Conservation (phyloP, 2,888 invertebrate species). For the Hirtodrosophila confusa region DNA sequence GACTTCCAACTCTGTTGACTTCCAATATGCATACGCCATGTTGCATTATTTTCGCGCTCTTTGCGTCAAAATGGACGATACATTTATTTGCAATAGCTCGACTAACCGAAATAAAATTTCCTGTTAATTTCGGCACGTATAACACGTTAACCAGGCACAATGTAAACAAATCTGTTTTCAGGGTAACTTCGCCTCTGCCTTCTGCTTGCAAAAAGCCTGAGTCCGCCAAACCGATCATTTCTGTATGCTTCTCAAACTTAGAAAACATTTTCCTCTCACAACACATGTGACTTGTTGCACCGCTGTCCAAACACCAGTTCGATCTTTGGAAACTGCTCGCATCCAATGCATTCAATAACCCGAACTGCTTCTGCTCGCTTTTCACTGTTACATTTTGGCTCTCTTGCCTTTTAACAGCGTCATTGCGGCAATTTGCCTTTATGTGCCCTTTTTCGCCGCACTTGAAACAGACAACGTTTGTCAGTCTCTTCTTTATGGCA, state of each 20-base stretch:
- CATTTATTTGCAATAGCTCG: too few species aligned
- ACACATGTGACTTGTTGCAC: slow-evolving; percentile 17
- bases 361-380: not conserved
- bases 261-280: slow-evolving; percentile 4
- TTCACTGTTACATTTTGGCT: not conserved
- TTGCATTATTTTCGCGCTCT: too few species aligned
- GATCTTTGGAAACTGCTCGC: slow-evolving; percentile 4
- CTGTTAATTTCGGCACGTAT: too few species aligned
- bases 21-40: too few species aligned
- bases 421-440: not conserved
- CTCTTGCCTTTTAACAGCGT: not conserved
- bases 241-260: slow-evolving; percentile 4
- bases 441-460: slow-evolving; percentile 7
- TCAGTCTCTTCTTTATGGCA: not conserved
- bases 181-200: too few species aligned
- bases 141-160: too few species aligned
- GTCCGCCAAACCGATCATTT: slow-evolving; percentile 14
- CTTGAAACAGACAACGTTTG: slow-evolving; percentile 1
- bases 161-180: too few species aligned
- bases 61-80: too few species aligned
- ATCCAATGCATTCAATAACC: slow-evolving; percentile 2
- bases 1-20: too few species aligned
- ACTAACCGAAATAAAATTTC: too few species aligned
- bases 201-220: too few species aligned
- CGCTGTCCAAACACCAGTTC: slow-evolving; percentile 15